Evolutionary conservation across 1,140 invertebrate genomes (phyloP), one percentile per base, ranked within the genome.

Genomic region (Drosophila sturtevanti): DNA sequence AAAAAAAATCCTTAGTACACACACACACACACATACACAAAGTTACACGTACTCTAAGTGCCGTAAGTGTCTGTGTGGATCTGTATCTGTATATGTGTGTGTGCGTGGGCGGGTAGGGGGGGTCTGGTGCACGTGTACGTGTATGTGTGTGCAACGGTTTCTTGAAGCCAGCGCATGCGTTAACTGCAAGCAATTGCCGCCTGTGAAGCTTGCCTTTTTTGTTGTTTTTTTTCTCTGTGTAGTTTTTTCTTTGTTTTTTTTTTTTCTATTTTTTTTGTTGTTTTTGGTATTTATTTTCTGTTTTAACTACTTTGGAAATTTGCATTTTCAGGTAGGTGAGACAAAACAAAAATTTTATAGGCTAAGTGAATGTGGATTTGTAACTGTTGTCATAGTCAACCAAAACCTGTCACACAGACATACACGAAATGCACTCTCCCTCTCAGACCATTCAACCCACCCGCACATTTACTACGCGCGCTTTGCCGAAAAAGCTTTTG

Each of bases 381-480:
- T 48, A 48, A 48, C 16, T 48, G 41, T 48, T 48, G 41, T 48
- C 41, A 48, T 48, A 48, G 41, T 48, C 41, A 48, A 48, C 41
- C 18, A 14, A 48, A 48, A 48, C 38, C 41, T 18, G 54, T 37
- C 41, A 54, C 37, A 48, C 48, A 35, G 51, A 37, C 34, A 35
- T 11, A 14, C 37, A 48, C 10, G 21, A 18, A 21, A 24, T 18
- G 12, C 37, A 24, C 48, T 61, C 34, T 34, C 31, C 18, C 51
- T 22, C 24, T 18, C n/a, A 31, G 24, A 59, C 58, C 58, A 56
- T 34, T 34, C 52, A 35, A 60, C 54, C 55, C 82, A 87, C 84
- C 79, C 82, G 82, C 82, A 82, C 82, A 79, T 79, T 87, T 87
- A 87, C 82, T 87, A 87, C 82, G 84, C 82, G 79, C 82, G 82